Percentiles rank a stretch among this genome's conserved stretches.
These are phyloP conservation scores for Threskiornis aethiopicus DNA, from an alignment of 2,797 vertebrate genomes.

Conservation along the genomic window DNA sequence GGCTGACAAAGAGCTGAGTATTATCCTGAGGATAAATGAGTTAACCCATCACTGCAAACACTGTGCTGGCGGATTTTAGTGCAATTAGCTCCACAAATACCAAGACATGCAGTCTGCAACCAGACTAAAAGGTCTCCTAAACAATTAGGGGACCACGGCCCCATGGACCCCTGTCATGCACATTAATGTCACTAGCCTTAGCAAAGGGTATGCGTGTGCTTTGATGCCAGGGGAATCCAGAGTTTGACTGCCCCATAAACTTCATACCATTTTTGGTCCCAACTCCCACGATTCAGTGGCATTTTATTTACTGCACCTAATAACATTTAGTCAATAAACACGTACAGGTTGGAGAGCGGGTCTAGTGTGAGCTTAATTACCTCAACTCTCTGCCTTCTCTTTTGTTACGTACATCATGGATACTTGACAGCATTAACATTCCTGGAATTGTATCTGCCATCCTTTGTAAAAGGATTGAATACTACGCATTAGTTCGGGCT, in stretches of 20 bases:
- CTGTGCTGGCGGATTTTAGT: constrained; percentile 62
- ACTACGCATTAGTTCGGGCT: constrained; percentile 75
- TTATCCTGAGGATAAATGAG: constrained; percentile 64
- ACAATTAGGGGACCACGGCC: constrained; percentile 76
- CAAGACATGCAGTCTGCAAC: constrained; percentile 77
- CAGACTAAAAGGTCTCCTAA: constrained; percentile 78
- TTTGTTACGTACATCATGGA: constrained; percentile 72
- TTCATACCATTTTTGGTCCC: constrained; percentile 1
- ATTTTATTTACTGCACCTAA: constrained; percentile 72
- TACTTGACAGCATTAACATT: constrained; percentile 83
- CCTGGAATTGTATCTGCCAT: constrained; percentile 77
- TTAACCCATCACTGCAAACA: constrained; percentile 64
- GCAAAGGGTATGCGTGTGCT: constrained; percentile 68
- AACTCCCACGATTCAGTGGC: constrained; percentile 47
- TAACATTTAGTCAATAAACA: constrained; percentile 73
- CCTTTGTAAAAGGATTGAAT: constrained; percentile 79
- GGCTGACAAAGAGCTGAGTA: constrained; percentile 61
- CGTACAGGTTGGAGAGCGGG: constrained; percentile 44
- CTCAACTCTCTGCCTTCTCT: constrained; percentile 65
- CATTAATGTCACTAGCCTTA: constrained; percentile 75
- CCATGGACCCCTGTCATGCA: constrained; percentile 78
- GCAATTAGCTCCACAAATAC: constrained; percentile 78
- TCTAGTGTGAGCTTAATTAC: constrained; percentile 71
- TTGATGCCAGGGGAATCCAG: constrained; percentile 72
- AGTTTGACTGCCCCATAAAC: constrained; percentile 53